Percentiles rank a stretch among this genome's conserved stretches.
phyloP scores from a whole-genome alignment of 2,113 vertebrate genomes.

The Pelobates fuscus region DNA sequence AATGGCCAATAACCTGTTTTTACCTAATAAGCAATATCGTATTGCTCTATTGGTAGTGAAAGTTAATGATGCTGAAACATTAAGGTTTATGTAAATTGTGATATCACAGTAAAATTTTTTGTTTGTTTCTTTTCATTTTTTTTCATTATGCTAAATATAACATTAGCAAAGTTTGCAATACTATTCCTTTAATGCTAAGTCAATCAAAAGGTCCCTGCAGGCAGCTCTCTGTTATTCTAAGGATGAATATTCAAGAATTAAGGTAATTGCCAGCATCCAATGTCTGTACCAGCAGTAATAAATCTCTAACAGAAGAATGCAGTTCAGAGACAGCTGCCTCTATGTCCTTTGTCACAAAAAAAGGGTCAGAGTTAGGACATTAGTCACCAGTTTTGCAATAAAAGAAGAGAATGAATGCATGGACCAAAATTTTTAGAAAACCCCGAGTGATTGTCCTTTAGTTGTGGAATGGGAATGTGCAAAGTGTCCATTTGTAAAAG shows the following conservation, averaged over 20 bases:
- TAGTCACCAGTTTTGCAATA: fast-evolving
- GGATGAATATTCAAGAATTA: constrained; percentile 51
- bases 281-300: constrained; percentile 52
- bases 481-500: background rate
- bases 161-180: background rate
- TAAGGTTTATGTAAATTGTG: background rate
- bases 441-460: fast-evolving
- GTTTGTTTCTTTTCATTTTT: background rate
- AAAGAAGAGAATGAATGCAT: fast-evolving
- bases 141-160: background rate
- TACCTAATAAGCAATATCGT: no score
- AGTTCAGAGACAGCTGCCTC: constrained; percentile 50
- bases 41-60: background rate
- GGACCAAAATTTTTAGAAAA: background rate
- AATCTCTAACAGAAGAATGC: constrained; percentile 60
- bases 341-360: constrained; percentile 50
- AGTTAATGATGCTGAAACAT: background rate
- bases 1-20: no score
- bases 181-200: constrained; percentile 34
- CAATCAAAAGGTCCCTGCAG: constrained; percentile 54
- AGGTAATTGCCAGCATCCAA: constrained; percentile 53
- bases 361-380: constrained; percentile 1
- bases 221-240: constrained; percentile 62
- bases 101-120: background rate
- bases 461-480: background rate